Evolutionary conservation across 2,888 invertebrate species (phyloP), one percentile per base, ranked within the genome.

Genomic region (Arge pagana): DNA sequence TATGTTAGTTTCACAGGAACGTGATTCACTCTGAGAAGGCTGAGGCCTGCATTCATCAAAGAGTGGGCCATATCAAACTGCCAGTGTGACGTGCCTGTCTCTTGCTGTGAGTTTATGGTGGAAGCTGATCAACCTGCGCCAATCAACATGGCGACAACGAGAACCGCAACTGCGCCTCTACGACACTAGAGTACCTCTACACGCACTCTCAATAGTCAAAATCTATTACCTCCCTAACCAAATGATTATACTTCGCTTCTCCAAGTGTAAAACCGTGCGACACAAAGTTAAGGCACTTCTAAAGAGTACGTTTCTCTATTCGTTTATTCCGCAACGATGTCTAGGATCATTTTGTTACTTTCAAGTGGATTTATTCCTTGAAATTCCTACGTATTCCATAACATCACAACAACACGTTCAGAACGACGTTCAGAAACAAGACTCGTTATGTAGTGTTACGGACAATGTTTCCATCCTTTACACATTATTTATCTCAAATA

Each of bases 1-100:
- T 76, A 65, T 76, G 70, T 76, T 74, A 76, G 76, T 76, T 76
- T 76, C 76, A 74, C 76, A 76, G 76, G 76, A 72, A 65, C 65
- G 59, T 65, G 63, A 65, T 66, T 59, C 63, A 56, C 65, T 61
- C 65, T 66, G 70, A 66, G 64, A 65, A 65, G 64, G 65, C 64
- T 64, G 72, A 64, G 54, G 62, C 63, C 64, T 63, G 59, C 55
- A 61, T 60, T 58, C 63, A 61, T 60, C 62, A 63, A 61, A 61
- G 58, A 60, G 39, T 62, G 61, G 64, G 64, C 59, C 66, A 66
- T 50, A 60, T 59, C 59, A 63, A 61, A 53, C 61, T 54, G 58
- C 64, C 62, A 52, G 57, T 56, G 59, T 56, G 59, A 62, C 35
- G 68, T 64, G 65, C 56, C 62, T 61, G 56, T 59, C 60, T 61